These are phyloP conservation scores for Rostratula benghalensis DNA, from an alignment of 2,113 vertebrate species.

Conservation along the genomic window DNA sequence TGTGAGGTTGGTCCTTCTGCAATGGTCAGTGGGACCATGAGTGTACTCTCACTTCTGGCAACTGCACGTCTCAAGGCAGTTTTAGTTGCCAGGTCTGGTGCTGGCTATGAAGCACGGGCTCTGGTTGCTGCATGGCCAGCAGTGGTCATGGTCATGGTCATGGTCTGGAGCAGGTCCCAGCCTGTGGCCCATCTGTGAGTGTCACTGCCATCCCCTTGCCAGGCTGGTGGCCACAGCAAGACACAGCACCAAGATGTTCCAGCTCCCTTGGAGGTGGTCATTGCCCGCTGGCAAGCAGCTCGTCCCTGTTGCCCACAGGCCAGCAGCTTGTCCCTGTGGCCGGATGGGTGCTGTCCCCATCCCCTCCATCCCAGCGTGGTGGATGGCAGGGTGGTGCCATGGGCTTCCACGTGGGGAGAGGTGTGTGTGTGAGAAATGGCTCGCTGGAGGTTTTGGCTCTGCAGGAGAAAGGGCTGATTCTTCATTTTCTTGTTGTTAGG, in stretches of 20 bases:
- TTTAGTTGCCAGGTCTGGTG: accelerated
- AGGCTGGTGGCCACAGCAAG: background rate
- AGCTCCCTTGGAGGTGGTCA: accelerated
- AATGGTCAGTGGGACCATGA: accelerated
- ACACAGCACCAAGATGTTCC: accelerated
- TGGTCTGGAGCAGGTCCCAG: background rate
- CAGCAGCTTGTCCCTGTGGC: background rate
- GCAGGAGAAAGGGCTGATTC: background rate
- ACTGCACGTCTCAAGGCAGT: accelerated
- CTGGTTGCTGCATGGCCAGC: background rate
- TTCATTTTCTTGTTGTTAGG: accelerated
- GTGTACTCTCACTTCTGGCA: accelerated
- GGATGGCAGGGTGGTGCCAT: too few relatives aligned
- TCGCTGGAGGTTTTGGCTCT: accelerated
- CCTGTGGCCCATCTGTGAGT: background rate
- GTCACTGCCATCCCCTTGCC: conserved; percentile 47
- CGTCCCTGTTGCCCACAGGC: accelerated
- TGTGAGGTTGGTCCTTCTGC: background rate
- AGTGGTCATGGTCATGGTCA: too few relatives aligned
- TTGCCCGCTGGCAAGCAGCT: accelerated
- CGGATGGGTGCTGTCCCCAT: background rate
- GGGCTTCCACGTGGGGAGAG: background rate
- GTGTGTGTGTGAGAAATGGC: accelerated
- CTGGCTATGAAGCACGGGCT: background rate
- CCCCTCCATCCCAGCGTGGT: accelerated